Evolutionary conservation across 2,113 vertebrate species (phyloP).

Genomic region (Holacanthus passer): DNA sequence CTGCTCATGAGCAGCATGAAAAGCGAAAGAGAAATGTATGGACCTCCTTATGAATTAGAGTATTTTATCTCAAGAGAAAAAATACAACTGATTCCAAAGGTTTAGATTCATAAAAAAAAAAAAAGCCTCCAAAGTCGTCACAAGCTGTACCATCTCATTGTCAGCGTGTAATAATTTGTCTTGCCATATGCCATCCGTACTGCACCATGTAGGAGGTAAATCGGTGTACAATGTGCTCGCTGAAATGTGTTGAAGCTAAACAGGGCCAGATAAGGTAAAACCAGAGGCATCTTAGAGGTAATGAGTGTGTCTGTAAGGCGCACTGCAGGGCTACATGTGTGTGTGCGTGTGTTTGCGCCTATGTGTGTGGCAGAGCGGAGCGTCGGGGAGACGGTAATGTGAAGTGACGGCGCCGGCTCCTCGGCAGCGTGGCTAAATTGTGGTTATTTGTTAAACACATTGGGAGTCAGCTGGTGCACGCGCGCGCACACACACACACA

Average conservation of each 20-base stretch:
- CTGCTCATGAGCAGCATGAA: background rate
- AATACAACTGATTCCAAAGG: conserved; percentile 7
- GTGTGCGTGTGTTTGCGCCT: conserved; percentile 14
- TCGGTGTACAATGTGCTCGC: conserved; percentile 56
- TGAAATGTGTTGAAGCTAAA: conserved; percentile 77
- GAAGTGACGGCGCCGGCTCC: conserved; percentile 94
- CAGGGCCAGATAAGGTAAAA: conserved; percentile 78
- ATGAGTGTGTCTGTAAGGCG: conserved; percentile 76
- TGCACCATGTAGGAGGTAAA: conserved; percentile 71
- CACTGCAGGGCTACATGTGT: conserved; percentile 50
- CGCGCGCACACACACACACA: conserved; percentile 40
- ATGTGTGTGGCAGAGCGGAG: conserved; percentile 84
- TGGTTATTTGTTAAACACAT: conserved; percentile 97
- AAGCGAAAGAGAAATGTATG: background rate
- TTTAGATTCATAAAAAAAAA: conserved; percentile 18
- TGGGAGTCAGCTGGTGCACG: conserved; percentile 89
- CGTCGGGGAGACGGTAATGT: conserved; percentile 91
- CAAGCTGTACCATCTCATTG: conserved; percentile 49
- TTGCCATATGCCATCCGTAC: conserved; percentile 59
- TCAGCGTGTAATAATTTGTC: conserved; percentile 63
- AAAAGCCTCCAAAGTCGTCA: conserved; percentile 30
- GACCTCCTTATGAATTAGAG: background rate
- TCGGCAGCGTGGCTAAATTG: conserved; percentile 93
- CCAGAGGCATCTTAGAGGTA: conserved; percentile 74
- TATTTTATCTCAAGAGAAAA: background rate